Evolutionary conservation across 2,797 vertebrate genomes (phyloP), one percentile per base, ranked within the genome.

Genomic region (Aphelocoma californica): DNA sequence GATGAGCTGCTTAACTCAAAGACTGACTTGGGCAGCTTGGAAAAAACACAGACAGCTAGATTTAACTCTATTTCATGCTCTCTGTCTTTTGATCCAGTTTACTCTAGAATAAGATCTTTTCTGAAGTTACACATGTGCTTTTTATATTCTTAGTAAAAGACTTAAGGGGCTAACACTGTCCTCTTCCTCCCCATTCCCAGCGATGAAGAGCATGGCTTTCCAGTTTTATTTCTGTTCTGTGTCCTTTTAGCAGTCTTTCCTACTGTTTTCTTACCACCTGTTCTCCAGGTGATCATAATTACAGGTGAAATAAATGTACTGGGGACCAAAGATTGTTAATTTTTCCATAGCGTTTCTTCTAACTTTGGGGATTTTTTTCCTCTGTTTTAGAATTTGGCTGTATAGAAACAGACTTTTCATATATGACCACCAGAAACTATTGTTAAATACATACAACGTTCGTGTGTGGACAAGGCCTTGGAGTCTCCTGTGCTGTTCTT

Each of bases 161-260:
- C 65, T 38, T 32, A 15, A 40, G 23, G 21, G 7, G 10, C 64
- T 61, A 56, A 56, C 18, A 7, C 8, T 58, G 36, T 72, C 21
- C 7, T 60, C 18, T 31, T 75, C n/a, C 47, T 69, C 19, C 24
- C 47, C 4, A 1, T n/a, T 64, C 50, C 38, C 54, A 73, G n/a
- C 0, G 0, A 44, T 29, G 34, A 75, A 26, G 36, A 60, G 25
- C 2, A 3, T 50, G 36, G 24, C 16, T 77, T 78, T 72, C 64
- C 60, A 60, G 45, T 34, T 64, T 10, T 29, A 4, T 44, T 66
- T 51, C 31, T 54, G 3, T 48, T 58, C 67, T 11, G 2, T 54
- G 24, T 28, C 51, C 38, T 83, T 83, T 80, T 50, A 69, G 45
- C 45, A 61, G 26, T 58, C 34, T 70, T 48, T 79, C 32, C 24